Base-by-base conservation (phyloP, 2,113 vertebrate species). In the Oncorhynchus mykiss region DNA sequence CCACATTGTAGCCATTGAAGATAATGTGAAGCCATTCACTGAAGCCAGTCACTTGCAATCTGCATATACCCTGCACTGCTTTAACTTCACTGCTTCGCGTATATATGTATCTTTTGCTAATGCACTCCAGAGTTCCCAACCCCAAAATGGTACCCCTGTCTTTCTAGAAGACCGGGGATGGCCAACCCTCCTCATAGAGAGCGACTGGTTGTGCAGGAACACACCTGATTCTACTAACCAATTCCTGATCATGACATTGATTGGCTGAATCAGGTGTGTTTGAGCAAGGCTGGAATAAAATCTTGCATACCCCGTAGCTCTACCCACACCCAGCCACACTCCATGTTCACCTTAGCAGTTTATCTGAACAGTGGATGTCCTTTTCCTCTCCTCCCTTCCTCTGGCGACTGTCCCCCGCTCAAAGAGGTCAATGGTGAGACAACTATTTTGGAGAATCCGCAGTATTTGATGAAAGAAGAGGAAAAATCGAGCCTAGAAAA, bases 401-500 rank as follows among this genome's bases (percentile, higher is more conserved):
- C 59, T 54, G 51, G 16, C 16, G 9, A 45, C 54, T 18, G 54
- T 57, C 16, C 54, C 54, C 54, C 54, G 4, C 5, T 57, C 54
- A 57, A 45, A 45, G 39, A 11, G 39, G 16, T 57, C 54, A 57
- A 57, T 20, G 13, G 18, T 22, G 18, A 8, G 59, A 22, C 59
- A 25, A 25, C 22, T 29, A 9, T 8, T 29, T 25, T 34, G 22
- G 29, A 54, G 24, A 31, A 57, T 45, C 66, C 16, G 6, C 14
- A 71, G 54, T 3, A 27, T 39, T 69, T 59, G 64, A 45, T 69
- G 59, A 22, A 54, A 54, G 51, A 54, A 14, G 16, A 54, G 59
- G 20, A 62, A 22, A 62, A 70, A 16, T 18, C 2, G 45, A 20
- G 16, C 18, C 75, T 84, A 92, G 70, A 91, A 91, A 1, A 83